These are phyloP conservation scores for Andrena praecox DNA, from an alignment of 2,888 invertebrate genomes.

Conservation along the genomic window DNA sequence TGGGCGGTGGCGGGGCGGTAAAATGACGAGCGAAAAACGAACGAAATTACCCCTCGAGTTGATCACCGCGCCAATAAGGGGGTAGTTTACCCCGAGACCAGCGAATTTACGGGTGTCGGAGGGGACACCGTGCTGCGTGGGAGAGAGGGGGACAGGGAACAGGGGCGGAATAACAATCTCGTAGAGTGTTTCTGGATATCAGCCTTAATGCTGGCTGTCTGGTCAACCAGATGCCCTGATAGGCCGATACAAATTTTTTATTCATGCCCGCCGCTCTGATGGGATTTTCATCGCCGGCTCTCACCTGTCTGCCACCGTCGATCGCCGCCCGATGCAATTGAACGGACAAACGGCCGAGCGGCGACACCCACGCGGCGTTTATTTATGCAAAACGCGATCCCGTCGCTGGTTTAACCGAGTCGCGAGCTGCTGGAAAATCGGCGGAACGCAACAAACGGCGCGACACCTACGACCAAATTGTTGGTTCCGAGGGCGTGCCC, in stretches of 20 bases:
- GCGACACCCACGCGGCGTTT: constrained; percentile 50
- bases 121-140: constrained; percentile 45
- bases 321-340: constrained; percentile 70
- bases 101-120: constrained; percentile 62
- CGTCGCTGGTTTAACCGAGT: neutral
- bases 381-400: constrained; percentile 59
- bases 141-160: constrained; percentile 30
- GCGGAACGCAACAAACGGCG: constrained; percentile 18
- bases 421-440: constrained; percentile 30
- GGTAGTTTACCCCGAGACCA: constrained; percentile 67
- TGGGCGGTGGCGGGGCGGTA: constrained; percentile 12
- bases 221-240: constrained; percentile 77
- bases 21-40: constrained; percentile 66
- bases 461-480: constrained; percentile 1
- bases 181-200: constrained; percentile 80
- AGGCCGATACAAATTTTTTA: constrained; percentile 78
- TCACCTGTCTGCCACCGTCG: constrained; percentile 74
- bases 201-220: constrained; percentile 75
- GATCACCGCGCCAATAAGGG: constrained; percentile 70
- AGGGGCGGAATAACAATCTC: constrained; percentile 78
- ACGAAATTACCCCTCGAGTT: constrained; percentile 66
- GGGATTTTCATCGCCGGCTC: constrained; percentile 78
- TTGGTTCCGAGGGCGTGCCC: neutral
- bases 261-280: constrained; percentile 77
- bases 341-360: constrained; percentile 29